Evolutionary conservation across 2,797 vertebrate species (phyloP).

Genomic region (Chanos chanos): DNA sequence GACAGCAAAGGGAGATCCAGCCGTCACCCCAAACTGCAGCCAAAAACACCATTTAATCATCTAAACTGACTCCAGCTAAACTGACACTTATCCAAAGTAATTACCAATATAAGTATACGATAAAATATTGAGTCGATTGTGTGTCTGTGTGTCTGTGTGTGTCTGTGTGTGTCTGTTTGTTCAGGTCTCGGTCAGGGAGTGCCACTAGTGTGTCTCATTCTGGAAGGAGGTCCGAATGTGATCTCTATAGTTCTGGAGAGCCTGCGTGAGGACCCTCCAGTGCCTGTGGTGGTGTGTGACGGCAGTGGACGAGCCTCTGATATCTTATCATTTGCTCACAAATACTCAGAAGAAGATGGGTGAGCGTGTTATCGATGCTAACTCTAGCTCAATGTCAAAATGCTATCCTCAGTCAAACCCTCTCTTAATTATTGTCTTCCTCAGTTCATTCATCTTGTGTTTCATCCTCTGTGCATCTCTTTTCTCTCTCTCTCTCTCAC

Average conservation of each 20-base stretch:
- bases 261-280: constrained; percentile 87
- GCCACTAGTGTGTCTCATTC: constrained; percentile 90
- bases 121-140: constrained; percentile 1
- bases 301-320: constrained; percentile 92
- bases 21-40: constrained; percentile 71
- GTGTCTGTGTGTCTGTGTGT: neutral
- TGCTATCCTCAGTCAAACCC: neutral
- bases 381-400: neutral
- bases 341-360: constrained; percentile 93
- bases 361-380: constrained; percentile 57
- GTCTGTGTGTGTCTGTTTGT: neutral
- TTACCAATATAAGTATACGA: neutral
- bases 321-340: constrained; percentile 94
- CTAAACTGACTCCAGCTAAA: neutral
- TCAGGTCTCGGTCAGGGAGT: constrained; percentile 95
- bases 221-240: constrained; percentile 94
- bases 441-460: neutral
- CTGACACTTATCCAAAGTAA: neutral
- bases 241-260: constrained; percentile 92
- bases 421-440: neutral
- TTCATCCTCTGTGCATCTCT: neutral
- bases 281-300: constrained; percentile 93
- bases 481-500: neutral
- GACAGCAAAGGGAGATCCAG: constrained; percentile 97
- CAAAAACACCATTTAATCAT: neutral